Conservation (phyloP, 2,888 invertebrate species). For the Mechanitis mazaeus region DNA sequence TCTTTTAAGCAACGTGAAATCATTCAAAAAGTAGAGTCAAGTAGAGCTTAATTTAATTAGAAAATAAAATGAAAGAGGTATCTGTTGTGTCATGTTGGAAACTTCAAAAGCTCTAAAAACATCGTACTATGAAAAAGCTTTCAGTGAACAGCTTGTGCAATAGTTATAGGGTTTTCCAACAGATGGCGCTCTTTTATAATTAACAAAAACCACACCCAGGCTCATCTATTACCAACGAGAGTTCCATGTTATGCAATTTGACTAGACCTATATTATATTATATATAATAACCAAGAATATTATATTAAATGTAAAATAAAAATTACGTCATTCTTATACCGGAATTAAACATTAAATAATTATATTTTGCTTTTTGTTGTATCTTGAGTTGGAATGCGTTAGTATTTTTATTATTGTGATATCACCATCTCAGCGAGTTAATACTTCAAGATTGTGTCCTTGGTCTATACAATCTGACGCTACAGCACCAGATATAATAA, state of each 20-base stretch:
- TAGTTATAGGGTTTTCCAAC: background rate
- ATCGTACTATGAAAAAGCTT: background rate
- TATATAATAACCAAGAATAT: background rate
- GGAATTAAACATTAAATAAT: background rate
- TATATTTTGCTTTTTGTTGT: too few relatives aligned
- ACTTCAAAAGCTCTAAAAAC: background rate
- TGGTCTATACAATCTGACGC: too few relatives aligned
- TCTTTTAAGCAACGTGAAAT: background rate
- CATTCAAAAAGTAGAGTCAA: background rate
- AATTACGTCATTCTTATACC: too few relatives aligned
- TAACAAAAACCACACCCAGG: constrained; percentile 3
- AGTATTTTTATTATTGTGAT: too few relatives aligned
- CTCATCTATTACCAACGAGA: background rate
- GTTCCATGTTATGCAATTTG: background rate
- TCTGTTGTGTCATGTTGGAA: too few relatives aligned
- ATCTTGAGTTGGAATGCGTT: too few relatives aligned
- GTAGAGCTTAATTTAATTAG: background rate
- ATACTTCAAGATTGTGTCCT: too few relatives aligned
- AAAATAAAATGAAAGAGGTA: background rate
- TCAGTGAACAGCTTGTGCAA: background rate
- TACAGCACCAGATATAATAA: too few relatives aligned
- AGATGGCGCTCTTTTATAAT: background rate
- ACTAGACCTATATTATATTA: background rate
- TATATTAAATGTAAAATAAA: too few relatives aligned
- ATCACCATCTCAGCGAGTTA: too few relatives aligned